A percentile compares a stretch with the other conserved stretches of the same genome.
Conservation (phyloP, 35 echinoderm and acorn worm species). For the Holothuria glaberrima region DNA sequence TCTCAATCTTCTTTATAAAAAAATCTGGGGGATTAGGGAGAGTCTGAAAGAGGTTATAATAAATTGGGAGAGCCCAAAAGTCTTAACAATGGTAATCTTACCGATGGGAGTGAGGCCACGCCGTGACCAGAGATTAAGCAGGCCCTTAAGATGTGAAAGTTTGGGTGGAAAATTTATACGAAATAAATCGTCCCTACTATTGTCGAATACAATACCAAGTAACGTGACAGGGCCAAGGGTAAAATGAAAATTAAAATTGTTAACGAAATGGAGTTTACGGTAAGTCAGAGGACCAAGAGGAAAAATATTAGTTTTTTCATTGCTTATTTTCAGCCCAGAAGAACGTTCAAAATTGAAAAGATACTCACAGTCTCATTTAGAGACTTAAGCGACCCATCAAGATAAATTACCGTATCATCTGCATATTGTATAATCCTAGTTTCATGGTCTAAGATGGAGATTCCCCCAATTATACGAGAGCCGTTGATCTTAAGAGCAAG, state of each 20-base stretch:
- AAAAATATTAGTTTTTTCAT: constrained; percentile 54
- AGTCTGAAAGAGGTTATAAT: constrained; percentile 26
- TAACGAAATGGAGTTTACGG: not conserved
- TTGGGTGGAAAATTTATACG: constrained; percentile 47
- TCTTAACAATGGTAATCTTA: constrained; percentile 53
- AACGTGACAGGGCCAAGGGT: constrained; percentile 48
- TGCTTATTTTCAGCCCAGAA: constrained; percentile 62
- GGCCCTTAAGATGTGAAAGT: constrained; percentile 38
- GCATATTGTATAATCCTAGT: constrained; percentile 49
- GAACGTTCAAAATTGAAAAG: constrained; percentile 7
- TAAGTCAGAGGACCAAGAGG: constrained; percentile 12
- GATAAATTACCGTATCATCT: constrained; percentile 59
- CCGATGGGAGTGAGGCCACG: constrained; percentile 51
- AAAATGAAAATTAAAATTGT: constrained; percentile 24
- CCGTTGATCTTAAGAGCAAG: not conserved
- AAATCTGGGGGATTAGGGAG: constrained; percentile 36
- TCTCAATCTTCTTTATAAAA: constrained; percentile 15
- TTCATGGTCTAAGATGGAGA: not conserved
- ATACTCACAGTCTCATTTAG: constrained; percentile 10
- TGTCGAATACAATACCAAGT: constrained; percentile 49
- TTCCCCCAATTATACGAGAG: not conserved
- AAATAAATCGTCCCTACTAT: constrained; percentile 22
- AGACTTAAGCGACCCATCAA: constrained; percentile 13
- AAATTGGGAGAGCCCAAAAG: constrained; percentile 30
- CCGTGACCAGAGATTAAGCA: constrained; percentile 52